Conservation (phyloP, 1,140 invertebrate species). For the Solenopsis fugax region DNA sequence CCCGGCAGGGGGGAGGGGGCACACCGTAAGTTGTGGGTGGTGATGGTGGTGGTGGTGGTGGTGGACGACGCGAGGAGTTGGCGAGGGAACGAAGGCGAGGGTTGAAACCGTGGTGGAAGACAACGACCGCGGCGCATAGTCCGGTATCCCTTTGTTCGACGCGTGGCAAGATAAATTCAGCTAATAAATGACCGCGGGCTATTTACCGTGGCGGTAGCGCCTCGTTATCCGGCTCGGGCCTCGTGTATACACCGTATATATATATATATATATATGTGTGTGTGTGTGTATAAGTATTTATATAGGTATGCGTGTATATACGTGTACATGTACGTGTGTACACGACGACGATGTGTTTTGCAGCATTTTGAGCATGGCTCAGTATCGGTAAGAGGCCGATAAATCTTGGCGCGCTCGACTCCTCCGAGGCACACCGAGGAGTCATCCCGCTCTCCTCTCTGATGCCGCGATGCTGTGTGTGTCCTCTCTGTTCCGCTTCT, state of each 20-base stretch:
- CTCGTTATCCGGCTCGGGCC: conserved; percentile 82
- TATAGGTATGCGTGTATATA: no score
- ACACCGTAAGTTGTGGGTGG: conserved; percentile 44
- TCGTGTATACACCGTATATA: conserved; percentile 13
- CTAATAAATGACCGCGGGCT: conserved; percentile 84
- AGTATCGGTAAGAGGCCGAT: conserved; percentile 84
- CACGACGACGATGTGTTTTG: conserved; percentile 79
- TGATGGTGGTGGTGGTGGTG: not conserved
- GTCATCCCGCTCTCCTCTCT: conserved; percentile 61
- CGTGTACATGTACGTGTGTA: not conserved
- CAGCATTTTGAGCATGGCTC: conserved; percentile 84
- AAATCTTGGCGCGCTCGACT: conserved; percentile 80
- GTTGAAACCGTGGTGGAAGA: conserved; percentile 47
- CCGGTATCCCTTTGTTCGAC: conserved; percentile 82
- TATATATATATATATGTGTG: no score
- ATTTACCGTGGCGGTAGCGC: conserved; percentile 84
- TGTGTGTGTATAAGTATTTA: not conserved
- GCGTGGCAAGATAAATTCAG: conserved; percentile 84
- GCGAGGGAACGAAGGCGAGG: not conserved
- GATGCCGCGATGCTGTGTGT: conserved; percentile 48
- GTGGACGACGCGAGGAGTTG: not conserved
- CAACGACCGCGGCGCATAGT: conserved; percentile 72
- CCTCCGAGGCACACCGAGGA: conserved; percentile 48
- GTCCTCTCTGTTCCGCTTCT: not conserved
- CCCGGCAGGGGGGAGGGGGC: conserved; percentile 60